Conservation (phyloP, 1,140 invertebrate species). For the Lepidostoma basale region DNA sequence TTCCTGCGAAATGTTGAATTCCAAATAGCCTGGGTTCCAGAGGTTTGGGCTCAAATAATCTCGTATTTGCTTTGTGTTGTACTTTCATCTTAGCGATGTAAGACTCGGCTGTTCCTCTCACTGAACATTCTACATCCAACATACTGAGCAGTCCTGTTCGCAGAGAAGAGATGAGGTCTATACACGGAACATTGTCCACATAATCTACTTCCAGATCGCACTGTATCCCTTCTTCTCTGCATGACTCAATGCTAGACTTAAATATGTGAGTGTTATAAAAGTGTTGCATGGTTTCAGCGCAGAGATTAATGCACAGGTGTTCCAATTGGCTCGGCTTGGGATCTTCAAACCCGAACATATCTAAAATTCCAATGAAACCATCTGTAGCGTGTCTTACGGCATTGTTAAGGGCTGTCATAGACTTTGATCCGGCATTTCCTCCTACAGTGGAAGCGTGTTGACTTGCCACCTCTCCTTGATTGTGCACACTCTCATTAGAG, state of each 20-base stretch:
- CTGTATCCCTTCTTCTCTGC: slow-evolving; percentile 90
- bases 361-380: slow-evolving; percentile 92
- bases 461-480: slow-evolving; percentile 83
- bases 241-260: slow-evolving; percentile 92
- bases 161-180: slow-evolving; percentile 92
- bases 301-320: slow-evolving; percentile 93
- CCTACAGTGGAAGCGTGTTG: slow-evolving; percentile 88
- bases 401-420: slow-evolving; percentile 90
- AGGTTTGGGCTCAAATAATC: slow-evolving; percentile 75
- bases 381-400: slow-evolving; percentile 92
- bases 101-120: slow-evolving; percentile 83
- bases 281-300: slow-evolving; percentile 96
- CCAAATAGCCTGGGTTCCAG: slow-evolving; percentile 83
- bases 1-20: slow-evolving; percentile 90
- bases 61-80: slow-evolving; percentile 69
- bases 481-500: slow-evolving; percentile 89
- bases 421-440: slow-evolving; percentile 81
- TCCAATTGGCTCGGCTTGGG: slow-evolving; percentile 88
- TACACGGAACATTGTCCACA: slow-evolving; percentile 94
- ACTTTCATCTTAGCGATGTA: slow-evolving; percentile 87
- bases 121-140: slow-evolving; percentile 91
- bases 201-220: slow-evolving; percentile 92
- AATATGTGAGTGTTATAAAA: slow-evolving; percentile 97
- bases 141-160: slow-evolving; percentile 89
- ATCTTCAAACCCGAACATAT: slow-evolving; percentile 97